phyloP scores from a whole-genome alignment of 2,113 vertebrate species.

The Tetrao urogallus region DNA sequence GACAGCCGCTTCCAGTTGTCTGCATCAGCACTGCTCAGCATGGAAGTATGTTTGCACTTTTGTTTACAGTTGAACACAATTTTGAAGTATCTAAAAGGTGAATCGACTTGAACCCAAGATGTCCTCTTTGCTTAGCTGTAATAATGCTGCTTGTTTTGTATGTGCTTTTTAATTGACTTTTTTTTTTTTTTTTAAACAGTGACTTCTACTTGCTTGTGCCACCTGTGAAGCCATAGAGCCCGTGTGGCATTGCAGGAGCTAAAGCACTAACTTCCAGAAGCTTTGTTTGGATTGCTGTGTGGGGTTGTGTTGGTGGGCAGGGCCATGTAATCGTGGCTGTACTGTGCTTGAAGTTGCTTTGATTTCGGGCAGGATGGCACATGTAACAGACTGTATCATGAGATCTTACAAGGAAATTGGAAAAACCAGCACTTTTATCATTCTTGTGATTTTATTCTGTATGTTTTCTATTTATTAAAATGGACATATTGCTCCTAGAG shows the following conservation, averaged over 20 bases:
- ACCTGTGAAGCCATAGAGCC: background rate
- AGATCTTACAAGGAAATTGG: background rate
- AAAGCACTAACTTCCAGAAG: no score
- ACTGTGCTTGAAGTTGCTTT: background rate
- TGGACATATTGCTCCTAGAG: conserved; percentile 1
- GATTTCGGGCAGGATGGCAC: background rate
- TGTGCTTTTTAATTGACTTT: background rate
- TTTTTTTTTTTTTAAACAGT: background rate
- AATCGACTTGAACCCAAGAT: background rate
- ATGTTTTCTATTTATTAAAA: conserved; percentile 66
- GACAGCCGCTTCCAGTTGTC: background rate
- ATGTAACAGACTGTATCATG: background rate
- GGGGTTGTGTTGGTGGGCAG: background rate
- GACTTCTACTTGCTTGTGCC: background rate
- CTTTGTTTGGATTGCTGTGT: background rate
- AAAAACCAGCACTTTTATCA: conserved; percentile 55
- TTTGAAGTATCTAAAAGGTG: background rate
- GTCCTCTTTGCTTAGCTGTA: background rate
- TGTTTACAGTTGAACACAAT: conserved; percentile 8
- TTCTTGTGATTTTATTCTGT: background rate
- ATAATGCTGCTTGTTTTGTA: background rate
- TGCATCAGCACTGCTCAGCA: background rate
- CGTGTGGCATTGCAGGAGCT: background rate
- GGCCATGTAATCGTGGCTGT: background rate
- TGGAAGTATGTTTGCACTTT: background rate